These are phyloP conservation scores for Busseola fusca DNA, from an alignment of 2,888 invertebrate genomes.

Conservation along the genomic window DNA sequence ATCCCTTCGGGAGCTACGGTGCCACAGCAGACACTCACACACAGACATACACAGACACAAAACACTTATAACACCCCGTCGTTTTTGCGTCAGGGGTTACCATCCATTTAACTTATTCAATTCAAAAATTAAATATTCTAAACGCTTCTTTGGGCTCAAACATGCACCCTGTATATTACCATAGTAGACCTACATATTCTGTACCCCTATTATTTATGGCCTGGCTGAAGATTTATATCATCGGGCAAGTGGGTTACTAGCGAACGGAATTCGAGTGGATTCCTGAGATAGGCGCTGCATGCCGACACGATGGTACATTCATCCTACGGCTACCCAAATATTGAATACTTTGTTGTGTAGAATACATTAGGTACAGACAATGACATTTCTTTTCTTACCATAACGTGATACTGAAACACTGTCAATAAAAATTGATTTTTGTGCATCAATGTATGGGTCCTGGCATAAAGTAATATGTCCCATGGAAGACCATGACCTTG, in stretches of 20 bases:
- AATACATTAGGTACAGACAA: not conserved
- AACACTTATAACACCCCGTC: too few species aligned
- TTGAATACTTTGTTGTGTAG: not conserved
- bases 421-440: not conserved
- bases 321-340: not conserved
- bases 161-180: slow-evolving; percentile 50
- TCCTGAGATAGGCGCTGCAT: slow-evolving; percentile 34
- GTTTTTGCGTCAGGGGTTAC: too few species aligned
- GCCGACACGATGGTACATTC: slow-evolving; percentile 35
- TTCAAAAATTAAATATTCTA: slow-evolving; percentile 39
- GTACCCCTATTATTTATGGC: slow-evolving; percentile 61
- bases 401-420: not conserved
- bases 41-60: too few species aligned
- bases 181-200: slow-evolving; percentile 40
- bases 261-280: slow-evolving; percentile 53
- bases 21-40: too few species aligned
- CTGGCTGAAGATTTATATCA: slow-evolving; percentile 55
- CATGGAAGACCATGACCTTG: too few species aligned
- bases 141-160: slow-evolving; percentile 10
- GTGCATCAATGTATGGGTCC: not conserved
- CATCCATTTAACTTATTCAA: slow-evolving; percentile 18
- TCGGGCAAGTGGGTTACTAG: slow-evolving; percentile 48
- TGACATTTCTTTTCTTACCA: not conserved
- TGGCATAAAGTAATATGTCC: not conserved
- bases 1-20: too few species aligned